Evolutionary conservation across 1,140 invertebrate species (phyloP), one percentile per base, ranked within the genome.

Genomic region (Dreissena rostriformis): DNA sequence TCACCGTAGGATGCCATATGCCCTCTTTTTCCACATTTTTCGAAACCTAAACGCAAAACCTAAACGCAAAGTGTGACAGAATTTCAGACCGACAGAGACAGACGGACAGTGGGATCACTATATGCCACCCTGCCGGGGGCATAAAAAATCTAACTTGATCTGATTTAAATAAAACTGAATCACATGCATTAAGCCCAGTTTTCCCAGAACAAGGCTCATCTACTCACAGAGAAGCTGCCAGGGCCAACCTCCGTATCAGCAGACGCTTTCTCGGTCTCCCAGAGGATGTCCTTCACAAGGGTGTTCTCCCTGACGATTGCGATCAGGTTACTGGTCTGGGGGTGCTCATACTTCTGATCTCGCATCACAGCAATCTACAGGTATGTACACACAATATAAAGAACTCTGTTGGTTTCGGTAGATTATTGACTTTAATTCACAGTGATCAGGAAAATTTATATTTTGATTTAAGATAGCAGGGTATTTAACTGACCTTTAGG

Each of bases 291-390:
- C 61, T 75, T 61, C 14, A 91, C 86, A 22, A 83, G 51, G 24
- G 76, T 65, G 49, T 82, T 84, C 15, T 86, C 84, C 39, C 63
- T 68, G 17, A 91, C 52, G 0, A 90, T 76, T 22, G 55, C 78
- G 28, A 92, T 91, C 0, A 95, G 86, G 82, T 93, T 94, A 74
- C 95, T 94, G 53, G 97, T 97, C 89, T 98, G 97, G 10, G 96
- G 95, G 95, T 98, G 96, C 90, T 98, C 98, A 76, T 96, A 94
- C 39, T 97, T 93, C 91, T 96, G 95, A 65, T 95, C 96, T 82
- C 95, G 94, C 53, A 97, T 90, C 66, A 96, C 92, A 91, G 96
- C 96, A 53, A 94, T 84, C 94, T 94, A 65, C 49, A 90, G 88
- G 24, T 77, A 70, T 82, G 70, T 22, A 61, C 17, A 51, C 17